Evolutionary conservation across 2,797 vertebrate species (phyloP), one percentile per base, ranked within the genome.

Genomic region (Dendrocincla tyrannina): DNA sequence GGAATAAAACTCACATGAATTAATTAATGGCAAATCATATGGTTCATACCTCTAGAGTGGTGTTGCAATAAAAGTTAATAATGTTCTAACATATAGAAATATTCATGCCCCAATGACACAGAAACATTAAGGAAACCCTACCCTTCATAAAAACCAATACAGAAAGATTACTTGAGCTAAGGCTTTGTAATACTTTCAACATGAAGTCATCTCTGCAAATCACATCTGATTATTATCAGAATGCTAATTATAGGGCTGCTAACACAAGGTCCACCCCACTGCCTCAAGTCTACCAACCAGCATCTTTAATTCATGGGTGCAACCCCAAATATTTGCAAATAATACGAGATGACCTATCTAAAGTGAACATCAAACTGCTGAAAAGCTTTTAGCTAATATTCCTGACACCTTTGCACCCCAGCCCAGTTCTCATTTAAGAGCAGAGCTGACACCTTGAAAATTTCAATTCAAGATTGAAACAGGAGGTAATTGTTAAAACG

Each of bases 171-270:
- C 64, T 83, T 80, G 85, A 25, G 20, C 58, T 46, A 28, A 68
- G 33, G 41, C 66, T 95, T 80, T 83, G 41, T 58, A 89, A 95
- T 89, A 50, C 69, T 95, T 92, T 68, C 72, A 92, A 60, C 41
- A 35, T 88, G 79, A 92, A 91, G 58, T 95, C 72, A 91, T 74
- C 66, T 64, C 73, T 85, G 58, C 46, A 84, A 85, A 85, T 77
- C 69, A 46, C 83, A 94, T 88, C 69, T 93, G 86, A 93, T 86
- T 81, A 68, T 39, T 80, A 90, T 76, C 81, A 70, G 53, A 80
- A 41, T 70, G 73, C 60, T 85, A 76, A 93, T 75, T 83, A 74
- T 22, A 86, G 44, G 56, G 72, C 69, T 94, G 75, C 72, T 56
- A 80, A 77, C 41, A 88, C 35, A 60, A 74, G 87, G 85, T 56